Evolutionary conservation across 2,888 invertebrate genomes (phyloP).

Genomic region (Cinara cedri): DNA sequence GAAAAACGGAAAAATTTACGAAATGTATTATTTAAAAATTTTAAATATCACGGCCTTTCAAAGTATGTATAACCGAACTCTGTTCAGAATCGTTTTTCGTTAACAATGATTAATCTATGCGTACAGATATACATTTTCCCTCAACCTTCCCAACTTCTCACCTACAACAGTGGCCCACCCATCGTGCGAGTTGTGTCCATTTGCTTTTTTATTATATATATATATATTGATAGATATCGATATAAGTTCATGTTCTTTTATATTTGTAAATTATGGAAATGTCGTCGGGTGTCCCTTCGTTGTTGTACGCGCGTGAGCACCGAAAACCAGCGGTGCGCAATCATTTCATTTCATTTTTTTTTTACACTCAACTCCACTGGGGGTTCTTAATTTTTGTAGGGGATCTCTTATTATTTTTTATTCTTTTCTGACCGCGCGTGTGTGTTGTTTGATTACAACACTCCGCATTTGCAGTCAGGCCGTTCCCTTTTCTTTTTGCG

Average conservation of each 20-base stretch:
- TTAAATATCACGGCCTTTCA: too few relatives aligned
- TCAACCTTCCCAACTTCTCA: too few relatives aligned
- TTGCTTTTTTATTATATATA: too few relatives aligned
- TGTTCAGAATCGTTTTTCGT: too few relatives aligned
- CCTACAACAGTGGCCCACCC: too few relatives aligned
- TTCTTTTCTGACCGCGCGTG: conserved; percentile 16
- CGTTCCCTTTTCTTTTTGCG: background rate
- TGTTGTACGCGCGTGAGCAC: background rate
- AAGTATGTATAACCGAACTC: too few relatives aligned
- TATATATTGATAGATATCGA: conserved; percentile 21
- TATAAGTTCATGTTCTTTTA: conserved; percentile 24
- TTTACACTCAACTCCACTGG: conserved; percentile 50
- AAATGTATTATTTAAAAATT: too few relatives aligned
- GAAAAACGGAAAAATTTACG: too few relatives aligned
- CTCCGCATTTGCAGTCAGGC: conserved; percentile 12
- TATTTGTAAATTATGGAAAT: conserved; percentile 54
- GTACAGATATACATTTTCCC: too few relatives aligned
- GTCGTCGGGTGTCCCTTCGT: conserved; percentile 20
- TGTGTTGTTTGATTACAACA: conserved; percentile 42
- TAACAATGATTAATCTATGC: too few relatives aligned
- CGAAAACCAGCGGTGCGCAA: conserved; percentile 50
- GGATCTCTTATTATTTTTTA: conserved; percentile 31
- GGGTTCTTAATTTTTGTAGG: conserved; percentile 55
- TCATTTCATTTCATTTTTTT: conserved; percentile 39
- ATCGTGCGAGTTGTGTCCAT: too few relatives aligned